These are phyloP conservation scores for Enteromius thamalakanensis DNA, from an alignment of 2,797 vertebrate genomes.

Conservation along the genomic window DNA sequence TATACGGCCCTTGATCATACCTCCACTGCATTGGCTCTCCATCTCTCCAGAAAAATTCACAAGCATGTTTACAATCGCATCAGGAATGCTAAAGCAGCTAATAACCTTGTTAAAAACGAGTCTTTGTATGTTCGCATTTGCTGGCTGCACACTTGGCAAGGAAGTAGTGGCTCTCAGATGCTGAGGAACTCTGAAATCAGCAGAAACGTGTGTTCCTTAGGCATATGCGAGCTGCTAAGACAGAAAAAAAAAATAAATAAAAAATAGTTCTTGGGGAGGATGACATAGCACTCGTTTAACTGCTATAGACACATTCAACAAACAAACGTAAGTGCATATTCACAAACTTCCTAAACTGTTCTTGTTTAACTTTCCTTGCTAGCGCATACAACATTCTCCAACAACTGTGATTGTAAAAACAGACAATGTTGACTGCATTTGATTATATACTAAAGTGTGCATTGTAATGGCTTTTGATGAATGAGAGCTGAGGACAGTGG, in stretches of 20 bases:
- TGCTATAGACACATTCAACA: slow-evolving; percentile 57
- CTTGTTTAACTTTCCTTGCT: slow-evolving; percentile 40
- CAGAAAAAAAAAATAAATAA: neutral
- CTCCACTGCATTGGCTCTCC: slow-evolving; percentile 17
- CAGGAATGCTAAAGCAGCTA: slow-evolving; percentile 60
- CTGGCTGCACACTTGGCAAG: slow-evolving; percentile 35
- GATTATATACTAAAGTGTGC: slow-evolving; percentile 50
- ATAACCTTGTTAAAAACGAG: slow-evolving; percentile 52
- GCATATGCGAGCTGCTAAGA: slow-evolving; percentile 12
- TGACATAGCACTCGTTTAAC: slow-evolving; percentile 57
- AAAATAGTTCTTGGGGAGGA: slow-evolving; percentile 26
- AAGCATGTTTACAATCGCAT: slow-evolving; percentile 53
- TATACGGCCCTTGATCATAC: neutral
- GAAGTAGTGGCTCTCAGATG: slow-evolving; percentile 49
- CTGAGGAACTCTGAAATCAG: slow-evolving; percentile 48
- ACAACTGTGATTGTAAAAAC: slow-evolving; percentile 42
- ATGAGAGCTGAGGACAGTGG: slow-evolving; percentile 46
- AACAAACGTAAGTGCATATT: slow-evolving; percentile 52
- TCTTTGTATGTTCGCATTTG: slow-evolving; percentile 43
- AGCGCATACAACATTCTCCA: slow-evolving; percentile 30
- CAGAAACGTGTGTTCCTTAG: slow-evolving; percentile 39
- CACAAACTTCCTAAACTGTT: slow-evolving; percentile 41
- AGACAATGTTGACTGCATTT: slow-evolving; percentile 25
- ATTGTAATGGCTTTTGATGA: slow-evolving; percentile 40
- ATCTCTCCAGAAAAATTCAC: slow-evolving; percentile 51